Base-by-base conservation (phyloP, 2,888 invertebrate genomes). In the Acleris cristana region DNA sequence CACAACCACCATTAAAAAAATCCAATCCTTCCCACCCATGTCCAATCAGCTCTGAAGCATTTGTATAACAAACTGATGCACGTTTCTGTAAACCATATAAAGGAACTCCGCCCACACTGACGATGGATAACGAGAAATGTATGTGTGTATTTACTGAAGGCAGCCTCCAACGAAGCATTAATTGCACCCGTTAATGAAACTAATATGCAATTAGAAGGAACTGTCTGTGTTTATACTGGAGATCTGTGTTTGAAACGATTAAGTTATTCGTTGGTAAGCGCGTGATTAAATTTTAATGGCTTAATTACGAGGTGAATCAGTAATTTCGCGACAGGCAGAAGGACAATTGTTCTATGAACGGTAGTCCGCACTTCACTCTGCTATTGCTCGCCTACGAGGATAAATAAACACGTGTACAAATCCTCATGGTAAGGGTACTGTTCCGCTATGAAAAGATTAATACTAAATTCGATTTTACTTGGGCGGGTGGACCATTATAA, bases 1-100 rank as follows among this genome's bases (percentile, higher is more conserved):
- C 21, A 79, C 64, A 64, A 77, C 63, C 53, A 82, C 66, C 45
- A 86, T 70, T 58, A 85, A 70, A 30, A 82, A 71, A 72, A 72
- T 78, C 67, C 82, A 72, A 57, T 71, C 67, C 52, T 65, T 81
- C 57, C 57, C 68, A 65, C 76, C 74, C 84, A 85, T 83, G 53
- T 40, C 70, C 23, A 55, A 61, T 56, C 62, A 40, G 21, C 21
- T 8, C 48, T 8, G 18, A 1, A 18, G 58, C 53, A 57, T 57
- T 40, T 26, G 40, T 52, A 18, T 57, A 63, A 63, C 67, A 63
- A 63, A 54, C 53, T 26, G 63, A 48, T 26, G 34, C 34, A 48
- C 34, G 53, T 49, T 21, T 57, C 23, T 48, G 48, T 40, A 51
- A 58, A 63, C 63, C 44, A 76, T 80, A 76, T 79, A 79, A 76